phyloP scores from a whole-genome alignment of 2,113 vertebrate genomes.

The Microtus pennsylvanicus region DNA sequence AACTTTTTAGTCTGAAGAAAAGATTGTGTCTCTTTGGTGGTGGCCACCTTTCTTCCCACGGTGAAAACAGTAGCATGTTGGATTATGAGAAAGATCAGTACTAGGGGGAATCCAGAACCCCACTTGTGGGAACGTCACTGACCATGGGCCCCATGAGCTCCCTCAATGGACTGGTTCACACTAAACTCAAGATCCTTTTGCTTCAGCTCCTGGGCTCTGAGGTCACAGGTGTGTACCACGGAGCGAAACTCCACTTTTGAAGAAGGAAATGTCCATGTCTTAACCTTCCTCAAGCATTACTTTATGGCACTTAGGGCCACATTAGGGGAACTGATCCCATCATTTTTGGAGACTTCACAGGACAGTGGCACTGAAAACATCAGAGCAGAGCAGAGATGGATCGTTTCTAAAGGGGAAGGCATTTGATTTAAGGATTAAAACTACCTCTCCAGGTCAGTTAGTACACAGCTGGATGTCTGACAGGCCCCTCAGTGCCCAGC shows the following conservation, averaged over 20 bases:
- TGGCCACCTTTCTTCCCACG: slow-evolving; percentile 58
- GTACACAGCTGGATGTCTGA: neutral
- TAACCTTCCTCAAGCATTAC: neutral
- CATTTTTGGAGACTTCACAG: neutral
- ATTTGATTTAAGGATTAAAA: neutral
- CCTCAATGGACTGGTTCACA: neutral
- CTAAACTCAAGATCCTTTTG: neutral
- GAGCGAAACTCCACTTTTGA: neutral
- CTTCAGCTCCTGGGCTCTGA: neutral
- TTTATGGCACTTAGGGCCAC: neutral
- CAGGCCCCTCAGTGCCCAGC: neutral
- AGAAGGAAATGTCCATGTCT: neutral
- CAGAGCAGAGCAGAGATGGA: neutral
- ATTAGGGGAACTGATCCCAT: neutral
- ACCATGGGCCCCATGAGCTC: fast-evolving
- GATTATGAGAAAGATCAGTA: slow-evolving; percentile 69
- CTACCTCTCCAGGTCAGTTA: neutral
- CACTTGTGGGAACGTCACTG: neutral
- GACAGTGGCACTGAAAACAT: neutral
- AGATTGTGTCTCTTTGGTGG: neutral
- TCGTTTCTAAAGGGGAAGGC: neutral
- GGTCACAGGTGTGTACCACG: neutral
- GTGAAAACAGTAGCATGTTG: slow-evolving; percentile 42
- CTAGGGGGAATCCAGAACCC: neutral
- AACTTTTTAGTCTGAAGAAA: slow-evolving; percentile 18